phyloP scores from a whole-genome alignment of 2,888 invertebrate genomes.

The Augiades crinisus region DNA sequence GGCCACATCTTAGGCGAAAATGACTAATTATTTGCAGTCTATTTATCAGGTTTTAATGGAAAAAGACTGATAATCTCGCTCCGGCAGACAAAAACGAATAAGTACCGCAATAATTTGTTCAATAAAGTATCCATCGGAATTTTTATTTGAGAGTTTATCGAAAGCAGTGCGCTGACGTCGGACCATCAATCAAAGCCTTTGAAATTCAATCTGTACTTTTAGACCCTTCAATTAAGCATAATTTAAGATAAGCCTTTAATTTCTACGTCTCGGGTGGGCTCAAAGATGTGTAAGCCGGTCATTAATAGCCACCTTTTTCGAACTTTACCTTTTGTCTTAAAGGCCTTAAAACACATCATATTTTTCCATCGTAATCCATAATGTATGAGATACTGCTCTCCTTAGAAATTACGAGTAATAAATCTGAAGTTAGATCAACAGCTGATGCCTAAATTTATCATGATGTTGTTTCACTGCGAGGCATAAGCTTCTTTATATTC shows the following conservation, averaged over 20 bases:
- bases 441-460: constrained; percentile 55
- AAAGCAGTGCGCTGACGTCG: constrained; percentile 49
- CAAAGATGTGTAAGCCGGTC: constrained; percentile 68
- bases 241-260: constrained; percentile 79
- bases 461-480: constrained; percentile 32
- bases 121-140: constrained; percentile 48
- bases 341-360: constrained; percentile 65
- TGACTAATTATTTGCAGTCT: no score
- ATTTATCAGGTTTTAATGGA: no score
- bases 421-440: constrained; percentile 72
- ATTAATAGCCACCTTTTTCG: constrained; percentile 68
- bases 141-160: constrained; percentile 50
- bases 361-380: constrained; percentile 71
- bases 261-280: constrained; percentile 75
- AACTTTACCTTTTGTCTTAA: constrained; percentile 69
- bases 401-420: constrained; percentile 77
- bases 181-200: constrained; percentile 71
- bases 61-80: background rate
- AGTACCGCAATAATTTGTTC: background rate
- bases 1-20: no score
- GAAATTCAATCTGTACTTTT: constrained; percentile 75
- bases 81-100: background rate
- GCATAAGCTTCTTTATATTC: constrained; percentile 26
- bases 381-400: constrained; percentile 67
- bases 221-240: constrained; percentile 77